Conservation (phyloP, 2,888 invertebrate species). For the Physocephala rufipes region DNA sequence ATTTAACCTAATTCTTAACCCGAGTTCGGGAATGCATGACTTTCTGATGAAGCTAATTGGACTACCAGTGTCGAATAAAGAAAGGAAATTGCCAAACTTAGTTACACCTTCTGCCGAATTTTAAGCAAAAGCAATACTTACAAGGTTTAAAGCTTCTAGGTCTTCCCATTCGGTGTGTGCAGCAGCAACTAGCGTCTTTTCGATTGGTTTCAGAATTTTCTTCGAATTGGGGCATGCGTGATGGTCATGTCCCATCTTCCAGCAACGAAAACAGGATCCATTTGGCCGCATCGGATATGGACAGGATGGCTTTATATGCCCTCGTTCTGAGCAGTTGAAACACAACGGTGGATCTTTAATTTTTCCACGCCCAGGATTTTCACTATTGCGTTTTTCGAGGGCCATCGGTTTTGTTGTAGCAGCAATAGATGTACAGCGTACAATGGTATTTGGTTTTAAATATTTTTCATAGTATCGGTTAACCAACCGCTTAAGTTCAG, state of each 20-base stretch:
- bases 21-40: neutral
- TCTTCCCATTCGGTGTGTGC: too few species aligned
- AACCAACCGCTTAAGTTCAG: conserved; percentile 17
- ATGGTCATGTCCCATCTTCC: conserved; percentile 2
- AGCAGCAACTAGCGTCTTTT: neutral
- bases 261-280: neutral
- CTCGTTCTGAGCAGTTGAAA: conserved; percentile 23
- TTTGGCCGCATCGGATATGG: neutral
- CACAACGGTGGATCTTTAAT: conserved; percentile 3
- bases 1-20: too few species aligned
- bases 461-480: conserved; percentile 24
- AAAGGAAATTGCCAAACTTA: too few species aligned
- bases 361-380: neutral
- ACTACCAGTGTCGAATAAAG: too few species aligned
- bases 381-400: neutral
- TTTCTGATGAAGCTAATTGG: too few species aligned
- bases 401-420: neutral
- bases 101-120: neutral
- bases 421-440: neutral
- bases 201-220: neutral
- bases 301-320: conserved; percentile 27
- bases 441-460: conserved; percentile 3
- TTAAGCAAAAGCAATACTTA: too few species aligned
- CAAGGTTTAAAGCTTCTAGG: too few species aligned
- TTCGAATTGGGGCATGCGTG: neutral